A percentile compares a stretch with the other conserved stretches of the same genome.
These are phyloP conservation scores for Motacilla alba DNA, from an alignment of 2,113 vertebrate genomes.

Conservation along the genomic window DNA sequence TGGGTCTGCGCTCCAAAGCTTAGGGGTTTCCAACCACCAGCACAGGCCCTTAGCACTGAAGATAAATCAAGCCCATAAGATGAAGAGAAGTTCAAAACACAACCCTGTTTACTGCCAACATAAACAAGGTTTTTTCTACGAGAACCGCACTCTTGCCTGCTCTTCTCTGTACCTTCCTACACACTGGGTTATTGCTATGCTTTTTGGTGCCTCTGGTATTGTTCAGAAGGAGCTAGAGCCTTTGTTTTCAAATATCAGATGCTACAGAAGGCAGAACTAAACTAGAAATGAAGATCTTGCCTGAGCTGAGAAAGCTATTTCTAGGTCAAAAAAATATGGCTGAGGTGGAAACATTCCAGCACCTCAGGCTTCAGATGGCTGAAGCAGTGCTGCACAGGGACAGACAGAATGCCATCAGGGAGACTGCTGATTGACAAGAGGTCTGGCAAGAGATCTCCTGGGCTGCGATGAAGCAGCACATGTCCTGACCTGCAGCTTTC, in stretches of 20 bases:
- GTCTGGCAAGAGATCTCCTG: background rate
- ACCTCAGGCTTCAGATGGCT: background rate
- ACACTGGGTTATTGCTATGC: background rate
- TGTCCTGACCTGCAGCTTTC: background rate
- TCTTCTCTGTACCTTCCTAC: background rate
- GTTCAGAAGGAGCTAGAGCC: background rate
- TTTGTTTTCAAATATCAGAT: background rate
- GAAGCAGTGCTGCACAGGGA: background rate
- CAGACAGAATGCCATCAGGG: background rate
- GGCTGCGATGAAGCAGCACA: fast-evolving
- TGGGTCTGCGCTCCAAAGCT: background rate
- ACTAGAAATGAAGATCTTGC: background rate
- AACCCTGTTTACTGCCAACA: background rate
- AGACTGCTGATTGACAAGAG: fast-evolving
- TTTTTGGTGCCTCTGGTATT: background rate
- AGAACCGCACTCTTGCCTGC: background rate
- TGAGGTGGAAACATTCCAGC: background rate
- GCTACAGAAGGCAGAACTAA: background rate
- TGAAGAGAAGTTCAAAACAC: background rate
- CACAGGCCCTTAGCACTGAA: background rate
- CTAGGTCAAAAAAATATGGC: background rate
- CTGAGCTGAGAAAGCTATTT: background rate
- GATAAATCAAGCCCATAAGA: background rate
- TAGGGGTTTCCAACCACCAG: background rate
- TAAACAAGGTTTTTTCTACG: background rate